Conservation (phyloP, 2,797 vertebrate genomes). For the Gambusia yucatana region DNA sequence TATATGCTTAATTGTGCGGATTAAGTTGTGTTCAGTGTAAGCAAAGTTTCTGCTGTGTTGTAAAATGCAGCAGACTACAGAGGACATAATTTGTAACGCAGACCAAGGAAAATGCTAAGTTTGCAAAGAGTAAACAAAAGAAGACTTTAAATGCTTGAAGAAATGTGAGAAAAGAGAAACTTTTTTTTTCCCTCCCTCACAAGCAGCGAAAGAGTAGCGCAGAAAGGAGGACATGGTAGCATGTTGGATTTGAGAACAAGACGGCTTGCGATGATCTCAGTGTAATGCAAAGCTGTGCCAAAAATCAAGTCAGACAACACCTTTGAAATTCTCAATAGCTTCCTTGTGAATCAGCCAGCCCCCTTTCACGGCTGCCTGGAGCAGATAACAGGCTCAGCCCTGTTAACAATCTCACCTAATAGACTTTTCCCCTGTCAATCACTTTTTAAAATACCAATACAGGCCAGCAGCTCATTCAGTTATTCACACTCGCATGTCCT, state of each 20-base stretch:
- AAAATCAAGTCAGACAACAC: conserved; percentile 83
- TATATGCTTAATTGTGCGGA: conserved; percentile 64
- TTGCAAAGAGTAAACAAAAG: conserved; percentile 69
- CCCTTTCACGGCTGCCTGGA: conserved; percentile 82
- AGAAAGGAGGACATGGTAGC: conserved; percentile 48
- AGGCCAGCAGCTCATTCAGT: conserved; percentile 52
- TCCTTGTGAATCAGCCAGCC: conserved; percentile 80
- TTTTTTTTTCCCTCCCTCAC: conserved; percentile 21
- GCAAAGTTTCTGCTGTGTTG: conserved; percentile 52
- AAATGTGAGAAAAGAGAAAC: conserved; percentile 47
- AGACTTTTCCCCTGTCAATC: conserved; percentile 85
- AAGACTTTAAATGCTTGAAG: conserved; percentile 56
- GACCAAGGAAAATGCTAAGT: conserved; percentile 55
- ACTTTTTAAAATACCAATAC: conserved; percentile 81
- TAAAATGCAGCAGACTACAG: conserved; percentile 47
- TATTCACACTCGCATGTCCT: conserved; percentile 8
- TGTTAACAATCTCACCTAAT: conserved; percentile 87
- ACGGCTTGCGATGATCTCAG: conserved; percentile 60
- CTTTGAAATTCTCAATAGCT: conserved; percentile 85
- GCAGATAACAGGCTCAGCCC: conserved; percentile 83
- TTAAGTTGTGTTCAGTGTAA: conserved; percentile 58
- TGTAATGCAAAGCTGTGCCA: conserved; percentile 68
- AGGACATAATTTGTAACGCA: conserved; percentile 46
- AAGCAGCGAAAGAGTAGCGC: conserved; percentile 32
- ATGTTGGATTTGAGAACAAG: conserved; percentile 72